A percentile compares a stretch with the other conserved stretches of the same genome.
These are phyloP conservation scores for Geococcyx californianus DNA, from an alignment of 2,113 vertebrate genomes.

Conservation along the genomic window DNA sequence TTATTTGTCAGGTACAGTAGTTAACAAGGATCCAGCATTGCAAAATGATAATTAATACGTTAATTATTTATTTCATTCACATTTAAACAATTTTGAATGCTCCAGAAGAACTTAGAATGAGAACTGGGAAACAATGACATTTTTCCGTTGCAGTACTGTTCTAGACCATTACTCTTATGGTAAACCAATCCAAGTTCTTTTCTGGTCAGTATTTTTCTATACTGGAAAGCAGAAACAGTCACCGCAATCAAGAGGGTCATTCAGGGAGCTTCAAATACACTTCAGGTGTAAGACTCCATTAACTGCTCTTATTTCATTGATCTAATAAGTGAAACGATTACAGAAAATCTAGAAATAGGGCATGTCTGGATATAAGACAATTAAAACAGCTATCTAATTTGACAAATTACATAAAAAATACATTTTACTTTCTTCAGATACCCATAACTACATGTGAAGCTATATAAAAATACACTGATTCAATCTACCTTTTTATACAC, in stretches of 20 bases:
- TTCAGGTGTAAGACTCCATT: background rate
- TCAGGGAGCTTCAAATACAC: background rate
- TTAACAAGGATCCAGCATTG: background rate
- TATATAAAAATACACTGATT: background rate
- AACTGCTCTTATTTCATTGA: background rate
- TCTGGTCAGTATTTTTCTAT: background rate
- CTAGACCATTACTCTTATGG: background rate
- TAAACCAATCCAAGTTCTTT: background rate
- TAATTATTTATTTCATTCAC: background rate
- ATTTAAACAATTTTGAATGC: background rate
- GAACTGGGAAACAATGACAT: background rate
- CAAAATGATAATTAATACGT: background rate
- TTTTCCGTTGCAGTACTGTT: background rate
- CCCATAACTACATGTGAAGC: background rate
- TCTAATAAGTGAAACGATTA: background rate
- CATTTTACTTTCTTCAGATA: background rate
- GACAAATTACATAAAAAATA: background rate
- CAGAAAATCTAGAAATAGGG: background rate
- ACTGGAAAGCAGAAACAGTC: background rate
- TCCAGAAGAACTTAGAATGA: background rate
- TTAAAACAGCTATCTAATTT: background rate
- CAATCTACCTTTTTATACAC: background rate
- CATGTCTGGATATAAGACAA: background rate
- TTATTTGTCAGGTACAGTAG: background rate
- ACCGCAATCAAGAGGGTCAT: background rate